phyloP scores from a whole-genome alignment of 2,888 invertebrate species.

The Calephelis perditalis region DNA sequence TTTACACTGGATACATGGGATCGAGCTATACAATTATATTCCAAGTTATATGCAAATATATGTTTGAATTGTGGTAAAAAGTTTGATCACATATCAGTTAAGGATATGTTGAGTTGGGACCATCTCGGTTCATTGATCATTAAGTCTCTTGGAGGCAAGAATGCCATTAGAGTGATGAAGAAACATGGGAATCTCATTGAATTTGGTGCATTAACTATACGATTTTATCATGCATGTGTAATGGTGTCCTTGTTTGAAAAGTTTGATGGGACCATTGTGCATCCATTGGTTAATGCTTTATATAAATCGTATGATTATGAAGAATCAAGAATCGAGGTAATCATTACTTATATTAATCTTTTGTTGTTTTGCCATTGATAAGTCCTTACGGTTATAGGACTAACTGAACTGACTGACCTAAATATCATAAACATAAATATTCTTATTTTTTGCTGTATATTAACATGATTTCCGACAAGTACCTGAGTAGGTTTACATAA shows the following conservation, averaged over 20 bases:
- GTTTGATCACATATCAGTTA: slow-evolving; percentile 61
- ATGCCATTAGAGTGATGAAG: slow-evolving; percentile 75
- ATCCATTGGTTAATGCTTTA: slow-evolving; percentile 56
- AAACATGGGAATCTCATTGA: slow-evolving; percentile 76
- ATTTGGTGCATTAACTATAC: slow-evolving; percentile 75
- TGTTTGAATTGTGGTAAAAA: slow-evolving; percentile 81
- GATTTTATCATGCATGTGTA: slow-evolving; percentile 79
- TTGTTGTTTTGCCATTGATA: too few species aligned
- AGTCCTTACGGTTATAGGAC: too few species aligned
- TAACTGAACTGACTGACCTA: too few species aligned
- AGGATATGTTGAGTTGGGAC: slow-evolving; percentile 78
- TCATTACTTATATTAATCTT: neutral
- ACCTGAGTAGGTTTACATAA: too few species aligned
- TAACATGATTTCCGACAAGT: too few species aligned
- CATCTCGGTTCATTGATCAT: slow-evolving; percentile 78
- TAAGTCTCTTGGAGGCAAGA: slow-evolving; percentile 78
- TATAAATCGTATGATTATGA: slow-evolving; percentile 58
- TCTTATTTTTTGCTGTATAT: too few species aligned
- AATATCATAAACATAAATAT: too few species aligned
- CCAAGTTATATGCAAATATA: slow-evolving; percentile 73
- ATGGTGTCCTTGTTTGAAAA: slow-evolving; percentile 65
- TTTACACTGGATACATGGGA: slow-evolving; percentile 80
- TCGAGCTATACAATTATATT: slow-evolving; percentile 70
- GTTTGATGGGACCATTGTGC: slow-evolving; percentile 50
- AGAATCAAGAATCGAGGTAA: slow-evolving; percentile 60